A percentile compares a stretch with the other conserved stretches of the same genome.
Evolutionary conservation across 2,888 invertebrate species (phyloP).

Genomic region (Nomada ferruginata): DNA sequence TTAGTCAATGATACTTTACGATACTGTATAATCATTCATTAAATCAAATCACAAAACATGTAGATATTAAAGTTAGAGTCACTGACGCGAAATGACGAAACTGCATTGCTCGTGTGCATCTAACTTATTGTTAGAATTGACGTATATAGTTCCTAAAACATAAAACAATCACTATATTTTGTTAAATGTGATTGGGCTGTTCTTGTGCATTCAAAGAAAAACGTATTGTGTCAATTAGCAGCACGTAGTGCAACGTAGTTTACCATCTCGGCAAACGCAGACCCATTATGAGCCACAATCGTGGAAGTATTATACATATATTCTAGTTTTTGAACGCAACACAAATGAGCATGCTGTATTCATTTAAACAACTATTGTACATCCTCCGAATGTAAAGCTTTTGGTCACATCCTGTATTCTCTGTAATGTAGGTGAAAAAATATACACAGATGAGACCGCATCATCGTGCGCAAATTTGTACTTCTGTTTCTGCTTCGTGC

Average conservation of each 20-base stretch:
- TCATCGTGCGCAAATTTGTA: background rate
- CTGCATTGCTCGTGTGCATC: too few species aligned
- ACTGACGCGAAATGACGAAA: too few species aligned
- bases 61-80: too few species aligned
- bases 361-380: background rate
- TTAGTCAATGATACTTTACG: too few species aligned
- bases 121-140: too few species aligned
- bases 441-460: background rate
- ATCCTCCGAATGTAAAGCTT: background rate
- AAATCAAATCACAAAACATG: too few species aligned
- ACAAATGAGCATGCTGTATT: background rate
- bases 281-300: background rate
- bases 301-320: background rate
- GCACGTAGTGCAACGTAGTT: background rate
- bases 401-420: background rate
- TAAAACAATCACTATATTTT: too few species aligned
- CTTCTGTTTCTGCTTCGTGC: background rate
- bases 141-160: too few species aligned
- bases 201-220: too few species aligned
- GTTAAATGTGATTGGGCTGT: too few species aligned
- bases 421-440: slow-evolving; percentile 3
- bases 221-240: too few species aligned
- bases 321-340: background rate
- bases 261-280: background rate
- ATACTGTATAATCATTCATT: too few species aligned